phyloP scores from a whole-genome alignment of 2,888 invertebrate genomes.

The Timema podura region DNA sequence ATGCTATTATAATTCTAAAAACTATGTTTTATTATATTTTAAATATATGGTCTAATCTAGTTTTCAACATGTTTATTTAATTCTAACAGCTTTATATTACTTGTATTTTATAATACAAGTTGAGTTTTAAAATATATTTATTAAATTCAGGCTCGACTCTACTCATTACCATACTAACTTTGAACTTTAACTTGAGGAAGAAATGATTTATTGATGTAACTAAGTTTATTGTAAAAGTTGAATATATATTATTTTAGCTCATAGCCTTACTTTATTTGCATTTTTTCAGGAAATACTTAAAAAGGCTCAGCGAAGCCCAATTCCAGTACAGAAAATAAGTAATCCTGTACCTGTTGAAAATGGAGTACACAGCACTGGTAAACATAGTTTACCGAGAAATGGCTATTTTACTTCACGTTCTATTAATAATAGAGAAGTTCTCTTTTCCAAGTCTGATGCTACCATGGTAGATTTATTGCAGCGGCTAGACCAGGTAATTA shows the following conservation, averaged over 20 bases:
- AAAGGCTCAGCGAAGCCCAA: conserved; percentile 14
- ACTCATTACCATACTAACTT: too few species aligned
- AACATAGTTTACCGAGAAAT: conserved; percentile 10
- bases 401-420: conserved; percentile 19
- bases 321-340: not conserved
- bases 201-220: too few species aligned
- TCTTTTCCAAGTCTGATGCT: conserved; percentile 64
- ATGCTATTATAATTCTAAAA: too few species aligned
- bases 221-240: too few species aligned
- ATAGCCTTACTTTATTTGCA: not conserved
- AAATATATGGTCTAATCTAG: too few species aligned
- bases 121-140: too few species aligned
- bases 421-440: conserved; percentile 45
- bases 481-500: conserved; percentile 60
- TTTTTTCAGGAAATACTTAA: conserved; percentile 18
- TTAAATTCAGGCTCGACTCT: too few species aligned
- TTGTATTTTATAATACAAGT: too few species aligned
- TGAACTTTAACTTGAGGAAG: too few species aligned
- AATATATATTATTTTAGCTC: not conserved
- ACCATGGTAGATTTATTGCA: conserved; percentile 65
- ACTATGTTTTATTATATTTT: too few species aligned
- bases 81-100: too few species aligned
- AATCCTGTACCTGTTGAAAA: not conserved
- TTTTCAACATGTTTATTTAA: too few species aligned
- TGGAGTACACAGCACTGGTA: not conserved